Base-by-base conservation (phyloP, 2,113 vertebrate species). In the Campylorhamphus procurvoides region DNA sequence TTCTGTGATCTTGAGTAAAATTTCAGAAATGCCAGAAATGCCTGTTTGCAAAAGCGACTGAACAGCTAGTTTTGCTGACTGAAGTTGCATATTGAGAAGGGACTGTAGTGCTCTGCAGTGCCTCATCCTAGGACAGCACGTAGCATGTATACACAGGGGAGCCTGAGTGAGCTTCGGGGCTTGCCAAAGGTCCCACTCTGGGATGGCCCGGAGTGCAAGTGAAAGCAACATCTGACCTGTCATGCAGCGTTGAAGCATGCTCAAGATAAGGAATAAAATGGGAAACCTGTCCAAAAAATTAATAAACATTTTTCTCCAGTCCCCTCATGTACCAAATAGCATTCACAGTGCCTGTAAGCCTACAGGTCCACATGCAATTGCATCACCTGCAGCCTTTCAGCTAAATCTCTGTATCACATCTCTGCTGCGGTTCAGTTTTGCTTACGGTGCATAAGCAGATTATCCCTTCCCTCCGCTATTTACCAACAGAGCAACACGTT, bases 21-120 rank as follows among this genome's bases (percentile, higher is more conserved):
- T 89, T 82, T 91, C 74, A 89, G 78, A 94, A 93, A 94, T 87
- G 78, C 49, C 81, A 89, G 73, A 94, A 89, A 95, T 86, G 79
- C 50, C 64, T 12, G 7, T 92, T 84, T 84, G 55, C 72, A 71
- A 92, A 94, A 87, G 84, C 44, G 39, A 33, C 27, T 86, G 25
- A 69, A 73, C 50, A 77, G 56, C 18, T 33, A 37, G 31, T 46
- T 79, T 27, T 80, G 39, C 84, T 71, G 55, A 50, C 82, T 81
- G 39, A 53, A 71, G 47, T 2, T 52, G 83, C 22, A 37, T 75
- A 69, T 29, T 46, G 44, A 53, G 24, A 63, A 87, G 58, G 0
- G 35, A 24, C 2, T 22, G 49, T 16, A 7, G 14, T 47, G 31
- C 24, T 47, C 35, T 17, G 60, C 42, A 79, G 66, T 4, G 37